These are phyloP conservation scores for Uria aalge DNA, from an alignment of 2,113 vertebrate species.

Conservation along the genomic window DNA sequence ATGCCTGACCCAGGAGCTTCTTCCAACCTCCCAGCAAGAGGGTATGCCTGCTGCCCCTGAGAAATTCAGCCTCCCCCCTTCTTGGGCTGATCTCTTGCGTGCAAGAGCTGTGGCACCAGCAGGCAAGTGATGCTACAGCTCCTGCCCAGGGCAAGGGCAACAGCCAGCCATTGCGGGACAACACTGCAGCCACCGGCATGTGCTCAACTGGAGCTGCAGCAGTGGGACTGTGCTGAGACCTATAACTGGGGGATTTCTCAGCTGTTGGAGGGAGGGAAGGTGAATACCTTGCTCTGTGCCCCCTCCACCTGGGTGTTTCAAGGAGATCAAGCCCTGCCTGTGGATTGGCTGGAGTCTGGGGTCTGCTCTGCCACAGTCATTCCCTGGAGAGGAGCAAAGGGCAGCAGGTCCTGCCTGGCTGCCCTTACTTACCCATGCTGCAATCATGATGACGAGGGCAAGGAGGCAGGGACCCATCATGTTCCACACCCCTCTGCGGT, in stretches of 20 bases:
- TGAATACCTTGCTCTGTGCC: background rate
- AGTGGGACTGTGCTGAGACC: background rate
- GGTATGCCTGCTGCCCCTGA: background rate
- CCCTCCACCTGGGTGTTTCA: background rate
- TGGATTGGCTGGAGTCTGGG: background rate
- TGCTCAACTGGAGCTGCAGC: background rate
- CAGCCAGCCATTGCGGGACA: background rate
- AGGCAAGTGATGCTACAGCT: background rate
- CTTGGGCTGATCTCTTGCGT: background rate
- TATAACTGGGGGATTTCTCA: background rate
- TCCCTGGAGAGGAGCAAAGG: background rate
- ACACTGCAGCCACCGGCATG: rapidly evolving
- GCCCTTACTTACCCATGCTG: slow-evolving; percentile 85
- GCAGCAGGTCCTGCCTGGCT: background rate
- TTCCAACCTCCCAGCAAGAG: background rate
- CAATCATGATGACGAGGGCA: slow-evolving; percentile 82
- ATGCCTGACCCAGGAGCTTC: background rate
- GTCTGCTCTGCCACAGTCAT: background rate
- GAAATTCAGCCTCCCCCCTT: background rate
- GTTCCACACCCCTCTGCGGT: slow-evolving; percentile 94
- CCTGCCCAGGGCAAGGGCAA: background rate
- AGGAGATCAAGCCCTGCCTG: background rate
- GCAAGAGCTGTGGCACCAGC: background rate
- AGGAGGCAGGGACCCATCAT: slow-evolving; percentile 91
- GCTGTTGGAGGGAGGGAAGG: background rate